Evolutionary conservation across 2,113 vertebrate genomes (phyloP), one percentile per base, ranked within the genome.

Genomic region (Xiphorhynchus elegans): DNA sequence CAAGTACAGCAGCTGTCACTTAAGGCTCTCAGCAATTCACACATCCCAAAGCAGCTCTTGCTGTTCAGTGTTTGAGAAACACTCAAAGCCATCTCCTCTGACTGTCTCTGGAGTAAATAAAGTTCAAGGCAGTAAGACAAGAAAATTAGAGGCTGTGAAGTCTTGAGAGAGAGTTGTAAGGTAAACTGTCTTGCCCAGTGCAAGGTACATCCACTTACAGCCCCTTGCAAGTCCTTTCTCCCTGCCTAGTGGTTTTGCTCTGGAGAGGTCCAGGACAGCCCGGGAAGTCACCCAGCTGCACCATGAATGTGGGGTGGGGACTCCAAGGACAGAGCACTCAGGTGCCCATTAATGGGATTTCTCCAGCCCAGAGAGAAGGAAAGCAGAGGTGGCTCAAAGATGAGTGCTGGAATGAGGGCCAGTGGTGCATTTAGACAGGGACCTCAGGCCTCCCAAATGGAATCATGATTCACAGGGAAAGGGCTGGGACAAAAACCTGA

Each of bases 21-120:
- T 90, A 84, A 80, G 78, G 72, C 89, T 80, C 93, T 74, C 89
- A 70, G 78, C 87, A 95, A 93, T 90, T 96, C 95, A 90, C 95
- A 95, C 93, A 93, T 93, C 66, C 68, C 59, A 31, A 37, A 26
- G 59, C 68, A 47, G 55, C 82, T 88, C 90, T 91, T 29, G 53
- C 79, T 64, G 18, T 52, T 94, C 26, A 4, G 24, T 56, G 76
- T 94, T 89, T 93, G 88, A 91, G 82, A 91, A 96, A 84, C 90
- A 90, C 80, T 94, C 87, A 70, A 89, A 90, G 68, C 44, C 76
- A 94, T 63, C 90, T 86, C 85, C 59, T 78, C 88, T 95, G 49
- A 21, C 26, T 60, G 60, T 87, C 90, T 87, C 90, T 64, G 46
- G 93, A 89, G 96, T 77, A 95, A 96, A 94, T 77, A 84, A 94